Evolutionary conservation across 2,888 invertebrate genomes (phyloP).

Genomic region (Dasysyrphus albostriatus): DNA sequence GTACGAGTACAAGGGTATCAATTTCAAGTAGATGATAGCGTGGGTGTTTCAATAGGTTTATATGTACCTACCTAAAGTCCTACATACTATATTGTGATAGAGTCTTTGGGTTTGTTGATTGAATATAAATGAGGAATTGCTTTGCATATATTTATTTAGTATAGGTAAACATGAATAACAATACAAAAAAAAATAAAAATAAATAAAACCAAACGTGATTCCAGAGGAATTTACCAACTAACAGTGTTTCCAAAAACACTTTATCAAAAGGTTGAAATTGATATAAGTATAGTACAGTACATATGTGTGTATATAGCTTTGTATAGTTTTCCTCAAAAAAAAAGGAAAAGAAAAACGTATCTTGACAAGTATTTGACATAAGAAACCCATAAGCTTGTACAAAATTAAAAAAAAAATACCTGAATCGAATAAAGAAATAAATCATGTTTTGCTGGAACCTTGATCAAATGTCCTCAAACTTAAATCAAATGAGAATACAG

Average conservation of each 20-base stretch:
- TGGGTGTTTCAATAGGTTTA: conserved; percentile 1
- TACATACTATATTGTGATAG: conserved; percentile 25
- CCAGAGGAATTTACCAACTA: conserved; percentile 7
- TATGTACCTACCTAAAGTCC: neutral
- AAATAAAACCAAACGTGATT: conserved; percentile 37
- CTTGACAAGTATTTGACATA: conserved; percentile 28
- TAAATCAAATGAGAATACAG: neutral
- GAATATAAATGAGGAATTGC: conserved; percentile 65
- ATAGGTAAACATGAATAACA: conserved; percentile 11
- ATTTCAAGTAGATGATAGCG: conserved; percentile 21
- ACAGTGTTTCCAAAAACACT: conserved; percentile 4
- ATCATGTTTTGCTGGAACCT: neutral
- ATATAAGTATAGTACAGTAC: neutral
- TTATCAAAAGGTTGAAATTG: conserved; percentile 13
- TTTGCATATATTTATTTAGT: conserved; percentile 38
- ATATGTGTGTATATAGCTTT: neutral
- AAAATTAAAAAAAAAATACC: neutral
- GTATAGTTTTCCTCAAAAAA: neutral
- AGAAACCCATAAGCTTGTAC: conserved; percentile 10
- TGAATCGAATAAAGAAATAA: neutral
- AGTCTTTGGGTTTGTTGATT: conserved; percentile 61
- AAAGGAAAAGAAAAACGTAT: neutral
- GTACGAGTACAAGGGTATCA: conserved; percentile 58
- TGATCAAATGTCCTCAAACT: neutral
- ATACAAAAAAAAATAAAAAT: conserved; percentile 5